phyloP scores from a whole-genome alignment of 64 coral and sea anemone genomes.

The Astreopora myriophthalma region DNA sequence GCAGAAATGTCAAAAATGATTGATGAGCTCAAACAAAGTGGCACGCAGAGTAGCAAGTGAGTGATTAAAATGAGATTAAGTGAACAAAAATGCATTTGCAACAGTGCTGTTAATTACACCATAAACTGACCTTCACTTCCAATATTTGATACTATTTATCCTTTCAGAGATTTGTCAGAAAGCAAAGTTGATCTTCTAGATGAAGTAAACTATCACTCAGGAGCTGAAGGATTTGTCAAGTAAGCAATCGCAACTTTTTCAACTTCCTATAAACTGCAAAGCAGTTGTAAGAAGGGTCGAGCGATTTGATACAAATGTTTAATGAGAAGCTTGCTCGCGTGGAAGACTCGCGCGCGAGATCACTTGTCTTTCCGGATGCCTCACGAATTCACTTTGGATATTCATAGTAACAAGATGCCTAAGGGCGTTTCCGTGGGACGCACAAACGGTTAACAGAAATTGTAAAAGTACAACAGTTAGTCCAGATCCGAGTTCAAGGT shows the following conservation, averaged over 20 bases:
- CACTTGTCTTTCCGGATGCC: neutral
- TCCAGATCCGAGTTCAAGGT: too few species aligned
- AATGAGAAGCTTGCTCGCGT: too few species aligned
- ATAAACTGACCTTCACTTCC: neutral
- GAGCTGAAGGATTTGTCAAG: slow-evolving; percentile 18
- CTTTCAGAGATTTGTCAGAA: neutral
- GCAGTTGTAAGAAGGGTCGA: neutral
- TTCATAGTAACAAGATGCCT: too few species aligned
- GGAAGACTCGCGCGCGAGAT: neutral
- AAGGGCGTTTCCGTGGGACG: too few species aligned
- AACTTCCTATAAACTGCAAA: neutral
- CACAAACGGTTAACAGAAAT: too few species aligned
- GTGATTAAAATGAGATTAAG: neutral
- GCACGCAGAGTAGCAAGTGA: neutral
- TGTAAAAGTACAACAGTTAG: too few species aligned
- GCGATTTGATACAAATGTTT: neutral
- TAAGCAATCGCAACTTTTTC: neutral
- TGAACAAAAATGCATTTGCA: neutral
- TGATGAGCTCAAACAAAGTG: slow-evolving; percentile 23
- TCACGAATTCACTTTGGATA: too few species aligned
- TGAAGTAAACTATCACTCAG: slow-evolving; percentile 34
- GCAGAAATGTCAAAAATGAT: slow-evolving; percentile 66
- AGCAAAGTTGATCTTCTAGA: slow-evolving; percentile 6
- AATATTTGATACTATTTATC: neutral
- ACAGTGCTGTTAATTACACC: neutral